These are phyloP conservation scores for Conistra vaccinii DNA, from an alignment of 2,888 invertebrate species.

Conservation along the genomic window DNA sequence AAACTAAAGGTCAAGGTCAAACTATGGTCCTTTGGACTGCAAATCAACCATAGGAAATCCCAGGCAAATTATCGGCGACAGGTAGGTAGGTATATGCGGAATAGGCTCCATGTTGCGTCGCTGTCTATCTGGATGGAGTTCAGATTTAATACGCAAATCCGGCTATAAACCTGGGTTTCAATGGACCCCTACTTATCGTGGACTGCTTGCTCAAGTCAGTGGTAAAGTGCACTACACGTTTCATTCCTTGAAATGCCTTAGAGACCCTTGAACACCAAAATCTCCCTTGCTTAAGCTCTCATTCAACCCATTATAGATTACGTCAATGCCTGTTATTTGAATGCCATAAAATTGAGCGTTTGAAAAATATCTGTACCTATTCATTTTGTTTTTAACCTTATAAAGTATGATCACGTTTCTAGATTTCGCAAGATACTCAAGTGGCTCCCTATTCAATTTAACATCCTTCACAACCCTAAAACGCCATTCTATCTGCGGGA, in stretches of 20 bases:
- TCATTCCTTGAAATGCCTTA: neutral
- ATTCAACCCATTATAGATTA: neutral
- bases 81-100: neutral
- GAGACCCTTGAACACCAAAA: neutral
- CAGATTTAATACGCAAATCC: too few species aligned
- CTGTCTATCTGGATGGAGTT: too few species aligned
- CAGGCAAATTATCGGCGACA: neutral
- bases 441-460: neutral
- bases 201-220: neutral
- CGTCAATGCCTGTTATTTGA: neutral
- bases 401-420: neutral
- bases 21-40: neutral
- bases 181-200: neutral
- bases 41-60: neutral
- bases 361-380: neutral
- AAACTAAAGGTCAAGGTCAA: too few species aligned
- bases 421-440: neutral
- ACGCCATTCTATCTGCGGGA: too few species aligned
- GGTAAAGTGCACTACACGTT: neutral
- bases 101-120: neutral
- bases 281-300: neutral
- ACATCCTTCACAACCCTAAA: neutral
- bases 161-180: neutral
- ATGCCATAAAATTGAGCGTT: neutral
- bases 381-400: neutral